These are phyloP conservation scores for Macrotus californicus DNA, from an alignment of 2,113 vertebrate species.

Conservation along the genomic window DNA sequence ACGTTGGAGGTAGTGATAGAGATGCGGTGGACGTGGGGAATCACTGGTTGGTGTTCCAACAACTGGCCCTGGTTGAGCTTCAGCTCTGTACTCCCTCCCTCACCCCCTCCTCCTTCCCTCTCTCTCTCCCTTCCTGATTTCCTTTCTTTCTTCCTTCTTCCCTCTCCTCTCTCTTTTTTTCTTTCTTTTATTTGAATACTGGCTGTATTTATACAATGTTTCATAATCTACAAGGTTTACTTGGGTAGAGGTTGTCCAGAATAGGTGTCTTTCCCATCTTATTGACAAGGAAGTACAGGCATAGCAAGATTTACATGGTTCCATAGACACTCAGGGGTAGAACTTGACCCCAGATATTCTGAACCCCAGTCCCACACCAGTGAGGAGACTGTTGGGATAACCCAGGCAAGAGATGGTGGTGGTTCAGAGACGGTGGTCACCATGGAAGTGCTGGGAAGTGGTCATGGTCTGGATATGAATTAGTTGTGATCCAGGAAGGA, in stretches of 20 bases:
- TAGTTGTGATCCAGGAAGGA: neutral
- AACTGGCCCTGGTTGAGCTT: neutral
- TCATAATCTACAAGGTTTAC: too few species aligned
- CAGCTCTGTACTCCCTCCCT: neutral
- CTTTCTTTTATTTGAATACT: neutral
- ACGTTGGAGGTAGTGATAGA: neutral
- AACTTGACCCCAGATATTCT: neutral
- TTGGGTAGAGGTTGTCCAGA: neutral
- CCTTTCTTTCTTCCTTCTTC: neutral
- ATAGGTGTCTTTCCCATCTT: neutral
- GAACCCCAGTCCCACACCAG: neutral
- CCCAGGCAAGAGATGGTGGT: neutral
- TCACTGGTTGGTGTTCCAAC: too few species aligned
- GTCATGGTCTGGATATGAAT: neutral
- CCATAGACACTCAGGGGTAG: neutral
- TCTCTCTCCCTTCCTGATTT: too few species aligned
- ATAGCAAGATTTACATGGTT: neutral
- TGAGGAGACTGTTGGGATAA: neutral
- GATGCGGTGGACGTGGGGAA: neutral
- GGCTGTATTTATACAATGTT: neutral
- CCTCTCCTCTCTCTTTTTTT: neutral
- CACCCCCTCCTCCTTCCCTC: fast-evolving
- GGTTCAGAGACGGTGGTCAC: too few species aligned
- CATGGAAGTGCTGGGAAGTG: neutral
- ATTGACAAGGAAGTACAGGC: neutral